A percentile compares a stretch with the other conserved stretches of the same genome.
Evolutionary conservation across 2,113 vertebrate genomes (phyloP).

Genomic region (Solea senegalensis): DNA sequence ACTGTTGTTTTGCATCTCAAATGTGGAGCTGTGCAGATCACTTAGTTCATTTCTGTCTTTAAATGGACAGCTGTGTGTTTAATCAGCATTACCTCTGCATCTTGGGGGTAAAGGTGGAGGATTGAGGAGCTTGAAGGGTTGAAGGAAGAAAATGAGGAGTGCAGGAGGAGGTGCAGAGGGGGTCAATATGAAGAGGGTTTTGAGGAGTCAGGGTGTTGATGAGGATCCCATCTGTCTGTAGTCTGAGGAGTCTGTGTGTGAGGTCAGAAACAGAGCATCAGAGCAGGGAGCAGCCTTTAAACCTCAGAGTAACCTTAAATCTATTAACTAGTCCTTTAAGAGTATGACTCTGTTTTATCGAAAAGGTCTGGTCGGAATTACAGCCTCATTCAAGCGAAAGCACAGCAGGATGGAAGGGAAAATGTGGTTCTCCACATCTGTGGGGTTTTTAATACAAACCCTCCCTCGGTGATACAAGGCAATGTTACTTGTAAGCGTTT

Average conservation of each 20-base stretch:
- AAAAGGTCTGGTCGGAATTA: conserved; percentile 44
- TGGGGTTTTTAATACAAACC: no score
- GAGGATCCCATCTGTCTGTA: conserved; percentile 82
- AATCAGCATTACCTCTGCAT: conserved; percentile 75
- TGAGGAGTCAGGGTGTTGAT: conserved; percentile 74
- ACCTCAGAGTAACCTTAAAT: conserved; percentile 57
- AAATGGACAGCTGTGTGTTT: conserved; percentile 68
- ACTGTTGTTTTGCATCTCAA: conserved; percentile 39
- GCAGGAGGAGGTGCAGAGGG: conserved; percentile 16
- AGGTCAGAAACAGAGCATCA: conserved; percentile 70
- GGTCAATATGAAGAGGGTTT: conserved; percentile 33
- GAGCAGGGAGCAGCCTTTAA: conserved; percentile 54
- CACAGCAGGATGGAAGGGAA: conserved; percentile 14
- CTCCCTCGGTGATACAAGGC: no score
- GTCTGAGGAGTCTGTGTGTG: conserved; percentile 62
- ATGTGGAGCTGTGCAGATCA: conserved; percentile 45
- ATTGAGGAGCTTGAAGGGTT: conserved; percentile 27
- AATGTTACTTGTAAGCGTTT: neutral
- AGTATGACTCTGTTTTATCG: conserved; percentile 41
- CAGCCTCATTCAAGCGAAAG: conserved; percentile 29
- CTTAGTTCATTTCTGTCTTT: conserved; percentile 62
- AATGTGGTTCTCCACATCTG: conserved; percentile 3
- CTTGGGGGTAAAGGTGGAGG: conserved; percentile 72
- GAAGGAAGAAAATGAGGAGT: conserved; percentile 35
- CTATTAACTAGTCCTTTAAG: conserved; percentile 60